A percentile compares a stretch with the other conserved stretches of the same genome.
Evolutionary conservation across 2,888 invertebrate species (phyloP).

Genomic region (Leucozona laternaria): DNA sequence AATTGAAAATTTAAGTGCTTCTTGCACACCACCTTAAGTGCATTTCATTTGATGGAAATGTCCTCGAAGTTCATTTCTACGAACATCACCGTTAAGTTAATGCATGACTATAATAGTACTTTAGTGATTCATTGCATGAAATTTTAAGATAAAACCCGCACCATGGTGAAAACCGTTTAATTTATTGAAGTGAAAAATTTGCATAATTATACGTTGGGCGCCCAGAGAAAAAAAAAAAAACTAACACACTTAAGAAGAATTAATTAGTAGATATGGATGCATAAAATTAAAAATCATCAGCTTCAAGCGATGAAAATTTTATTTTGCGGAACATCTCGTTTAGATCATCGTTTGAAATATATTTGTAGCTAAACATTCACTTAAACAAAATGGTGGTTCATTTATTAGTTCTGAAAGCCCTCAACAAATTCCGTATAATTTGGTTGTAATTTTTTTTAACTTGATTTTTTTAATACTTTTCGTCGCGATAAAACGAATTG

Average conservation of each 20-base stretch:
- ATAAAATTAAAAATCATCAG: not conserved
- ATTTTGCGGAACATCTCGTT: not conserved
- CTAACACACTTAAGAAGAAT: too few species aligned
- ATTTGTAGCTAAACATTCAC: not conserved
- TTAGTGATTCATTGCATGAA: not conserved
- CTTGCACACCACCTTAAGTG: not conserved
- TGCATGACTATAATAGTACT: not conserved
- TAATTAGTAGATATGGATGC: not conserved
- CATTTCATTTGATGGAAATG: not conserved
- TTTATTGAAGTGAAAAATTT: slow-evolving; percentile 7
- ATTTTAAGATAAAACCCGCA: not conserved
- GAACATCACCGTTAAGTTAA: not conserved
- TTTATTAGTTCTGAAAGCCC: too few species aligned
- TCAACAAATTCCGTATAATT: too few species aligned
- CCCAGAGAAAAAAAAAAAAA: not conserved
- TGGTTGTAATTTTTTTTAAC: too few species aligned
- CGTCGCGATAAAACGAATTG: too few species aligned
- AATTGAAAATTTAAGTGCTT: not conserved
- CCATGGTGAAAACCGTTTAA: not conserved
- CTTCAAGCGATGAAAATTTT: not conserved
- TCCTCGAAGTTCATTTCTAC: slow-evolving; percentile 4
- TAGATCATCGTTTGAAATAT: not conserved
- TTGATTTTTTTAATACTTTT: too few species aligned
- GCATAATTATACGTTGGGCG: not conserved
- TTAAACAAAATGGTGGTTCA: too few species aligned